A percentile compares a stretch with the other conserved stretches of the same genome.
Conservation (phyloP, 1,140 invertebrate genomes). For the Aphelenchoides besseyi region DNA sequence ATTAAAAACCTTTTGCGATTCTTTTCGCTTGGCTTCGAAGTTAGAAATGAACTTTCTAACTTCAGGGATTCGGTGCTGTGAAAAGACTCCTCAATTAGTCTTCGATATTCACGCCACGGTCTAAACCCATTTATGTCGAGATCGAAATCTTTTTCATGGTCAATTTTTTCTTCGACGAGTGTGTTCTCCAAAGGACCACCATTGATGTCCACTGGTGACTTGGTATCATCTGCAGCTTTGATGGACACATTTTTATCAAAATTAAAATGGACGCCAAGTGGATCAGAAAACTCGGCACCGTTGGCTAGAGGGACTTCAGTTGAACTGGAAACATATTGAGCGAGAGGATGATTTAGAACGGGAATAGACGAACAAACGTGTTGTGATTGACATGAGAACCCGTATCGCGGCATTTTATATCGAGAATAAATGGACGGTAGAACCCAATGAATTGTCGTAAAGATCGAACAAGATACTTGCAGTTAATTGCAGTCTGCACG, state of each 20-base stretch:
- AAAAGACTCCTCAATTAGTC: slow-evolving; percentile 23
- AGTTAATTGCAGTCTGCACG: no score
- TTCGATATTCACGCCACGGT: slow-evolving; percentile 35
- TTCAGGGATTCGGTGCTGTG: slow-evolving; percentile 26
- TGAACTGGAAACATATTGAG: background rate
- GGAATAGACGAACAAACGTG: background rate
- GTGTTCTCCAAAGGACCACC: slow-evolving; percentile 17
- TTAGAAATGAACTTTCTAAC: slow-evolving; percentile 37
- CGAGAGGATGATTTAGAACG: slow-evolving; percentile 7
- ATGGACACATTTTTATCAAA: background rate
- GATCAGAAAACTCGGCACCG: background rate
- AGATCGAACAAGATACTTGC: no score
- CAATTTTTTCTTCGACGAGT: background rate
- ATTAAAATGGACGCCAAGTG: background rate
- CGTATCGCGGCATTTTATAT: background rate
- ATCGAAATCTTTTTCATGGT: slow-evolving; percentile 28
- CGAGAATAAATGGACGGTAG: background rate
- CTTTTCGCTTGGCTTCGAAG: slow-evolving; percentile 7
- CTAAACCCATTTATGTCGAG: slow-evolving; percentile 35
- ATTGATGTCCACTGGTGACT: background rate
- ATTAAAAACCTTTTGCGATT: background rate
- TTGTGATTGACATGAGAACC: background rate
- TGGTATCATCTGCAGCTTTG: background rate
- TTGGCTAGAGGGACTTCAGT: background rate
- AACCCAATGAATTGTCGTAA: background rate